Evolutionary conservation across 2,797 vertebrate genomes (phyloP).

Genomic region (Varecia variegata): DNA sequence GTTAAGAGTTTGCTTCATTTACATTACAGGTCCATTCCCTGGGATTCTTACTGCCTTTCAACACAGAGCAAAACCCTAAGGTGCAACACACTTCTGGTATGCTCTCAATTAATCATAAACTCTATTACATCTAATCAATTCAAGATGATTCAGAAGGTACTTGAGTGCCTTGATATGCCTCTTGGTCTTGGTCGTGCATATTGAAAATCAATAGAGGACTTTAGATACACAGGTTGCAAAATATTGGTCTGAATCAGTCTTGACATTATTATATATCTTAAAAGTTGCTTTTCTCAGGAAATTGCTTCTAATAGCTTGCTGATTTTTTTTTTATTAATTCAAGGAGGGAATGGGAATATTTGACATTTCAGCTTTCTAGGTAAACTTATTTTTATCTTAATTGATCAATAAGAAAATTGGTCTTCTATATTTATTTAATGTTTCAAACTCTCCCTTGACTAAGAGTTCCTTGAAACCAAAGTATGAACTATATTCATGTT

Average conservation of each 20-base stretch:
- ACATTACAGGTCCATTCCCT: background rate
- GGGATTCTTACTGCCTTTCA: background rate
- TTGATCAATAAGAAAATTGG: background rate
- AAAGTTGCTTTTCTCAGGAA: constrained; percentile 60
- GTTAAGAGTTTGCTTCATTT: background rate
- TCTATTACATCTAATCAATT: constrained; percentile 70
- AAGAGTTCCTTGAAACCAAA: background rate
- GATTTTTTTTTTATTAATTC: constrained; percentile 19
- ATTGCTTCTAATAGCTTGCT: constrained; percentile 45
- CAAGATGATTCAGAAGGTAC: constrained; percentile 58
- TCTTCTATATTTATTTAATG: background rate
- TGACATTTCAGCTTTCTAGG: background rate
- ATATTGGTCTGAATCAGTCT: constrained; percentile 48
- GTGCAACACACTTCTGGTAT: background rate
- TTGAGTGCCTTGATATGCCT: constrained; percentile 50
- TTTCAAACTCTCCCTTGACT: background rate
- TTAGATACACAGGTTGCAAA: constrained; percentile 37
- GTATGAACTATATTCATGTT: background rate
- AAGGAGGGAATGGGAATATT: constrained; percentile 9
- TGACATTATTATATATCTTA: constrained; percentile 37
- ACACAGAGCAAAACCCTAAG: background rate
- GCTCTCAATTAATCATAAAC: constrained; percentile 66
- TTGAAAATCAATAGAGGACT: constrained; percentile 61
- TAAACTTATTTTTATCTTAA: constrained; percentile 36
- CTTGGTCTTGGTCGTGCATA: constrained; percentile 33